Evolutionary conservation across 2,888 invertebrate genomes (phyloP).

Genomic region (Schrankia costaestrigalis): DNA sequence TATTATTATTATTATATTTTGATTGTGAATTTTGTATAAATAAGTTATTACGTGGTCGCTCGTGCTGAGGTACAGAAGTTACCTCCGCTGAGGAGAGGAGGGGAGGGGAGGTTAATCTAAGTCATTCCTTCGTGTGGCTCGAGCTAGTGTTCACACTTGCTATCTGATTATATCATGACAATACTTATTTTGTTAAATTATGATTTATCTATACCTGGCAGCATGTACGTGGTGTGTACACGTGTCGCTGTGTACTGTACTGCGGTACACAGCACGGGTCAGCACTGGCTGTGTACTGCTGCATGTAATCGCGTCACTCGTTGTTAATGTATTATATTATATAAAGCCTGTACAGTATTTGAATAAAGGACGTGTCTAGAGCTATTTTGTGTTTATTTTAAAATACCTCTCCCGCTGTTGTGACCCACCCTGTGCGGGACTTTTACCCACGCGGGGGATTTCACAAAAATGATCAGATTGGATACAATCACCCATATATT

Average conservation of each 20-base stretch:
- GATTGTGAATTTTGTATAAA: slow-evolving; percentile 29
- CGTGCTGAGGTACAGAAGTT: no score
- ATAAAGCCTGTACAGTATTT: slow-evolving; percentile 75
- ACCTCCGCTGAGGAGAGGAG: no score
- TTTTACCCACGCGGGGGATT: no score
- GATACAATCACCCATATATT: no score
- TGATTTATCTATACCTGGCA: background rate
- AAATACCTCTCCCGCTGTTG: slow-evolving; percentile 14
- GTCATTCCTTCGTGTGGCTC: slow-evolving; percentile 62
- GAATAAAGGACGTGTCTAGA: slow-evolving; percentile 76
- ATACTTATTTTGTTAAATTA: slow-evolving; percentile 12
- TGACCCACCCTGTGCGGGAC: background rate
- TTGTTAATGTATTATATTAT: slow-evolving; percentile 59
- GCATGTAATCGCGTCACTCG: slow-evolving; percentile 22
- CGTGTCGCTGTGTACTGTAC: slow-evolving; percentile 3
- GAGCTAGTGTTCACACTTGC: background rate
- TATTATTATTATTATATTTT: no score
- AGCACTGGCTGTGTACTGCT: slow-evolving; percentile 8
- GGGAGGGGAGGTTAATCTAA: slow-evolving; percentile 48
- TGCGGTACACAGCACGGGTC: no score
- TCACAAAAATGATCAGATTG: no score
- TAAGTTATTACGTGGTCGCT: no score
- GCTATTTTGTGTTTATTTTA: slow-evolving; percentile 28
- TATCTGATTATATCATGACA: slow-evolving; percentile 26
- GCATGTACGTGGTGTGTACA: background rate